Evolutionary conservation across 1,140 invertebrate species (phyloP), one percentile per base, ranked within the genome.

Genomic region (Popillia japonica): DNA sequence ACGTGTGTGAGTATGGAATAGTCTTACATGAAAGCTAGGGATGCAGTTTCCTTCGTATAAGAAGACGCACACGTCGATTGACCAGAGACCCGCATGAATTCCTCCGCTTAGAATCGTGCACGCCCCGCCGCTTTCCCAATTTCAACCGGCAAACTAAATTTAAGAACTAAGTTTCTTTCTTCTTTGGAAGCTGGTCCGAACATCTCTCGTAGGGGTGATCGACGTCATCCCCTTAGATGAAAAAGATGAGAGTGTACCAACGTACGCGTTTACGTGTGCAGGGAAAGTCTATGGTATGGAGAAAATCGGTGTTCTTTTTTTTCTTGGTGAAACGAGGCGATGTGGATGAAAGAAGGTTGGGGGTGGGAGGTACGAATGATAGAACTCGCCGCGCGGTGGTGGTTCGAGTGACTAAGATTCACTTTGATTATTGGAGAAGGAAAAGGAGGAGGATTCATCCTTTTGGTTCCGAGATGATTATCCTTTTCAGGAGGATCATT

Each of bases 61-160:
- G 61, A 68, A 55, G 48, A 55, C 48, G 14, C 48, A n/a, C 61
- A 68, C 61, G 23, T 68, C 61, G 61, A 68, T 68, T 81, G 79
- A 81, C 79, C 80, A 76, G 75, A 78, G 76, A 79, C 76, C 79
- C 79, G 77, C 78, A 81, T 77, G 79, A 76, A 80, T 80, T 80
- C 77, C 72, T 80, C 55, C 64, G 40, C 78, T 73, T 61, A 74
- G 74, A 76, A 76, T 73, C 72, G 73, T 44, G 78, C 74, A 80
- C 79, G 78, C 78, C 78, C 78, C 79, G 77, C 77, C 81, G 79
- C 79, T 78, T 82, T 81, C 79, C 79, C 81, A 81, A 82, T 82
- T 82, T 82, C 80, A 73, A 78, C 81, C 48, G n/a, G 79, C 78
- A 82, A 82, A 82, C 81, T 82, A 78, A 82, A 82, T 82, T 82